These are phyloP conservation scores for Eurystomus gularis DNA, from an alignment of 2,113 vertebrate genomes.

Conservation along the genomic window DNA sequence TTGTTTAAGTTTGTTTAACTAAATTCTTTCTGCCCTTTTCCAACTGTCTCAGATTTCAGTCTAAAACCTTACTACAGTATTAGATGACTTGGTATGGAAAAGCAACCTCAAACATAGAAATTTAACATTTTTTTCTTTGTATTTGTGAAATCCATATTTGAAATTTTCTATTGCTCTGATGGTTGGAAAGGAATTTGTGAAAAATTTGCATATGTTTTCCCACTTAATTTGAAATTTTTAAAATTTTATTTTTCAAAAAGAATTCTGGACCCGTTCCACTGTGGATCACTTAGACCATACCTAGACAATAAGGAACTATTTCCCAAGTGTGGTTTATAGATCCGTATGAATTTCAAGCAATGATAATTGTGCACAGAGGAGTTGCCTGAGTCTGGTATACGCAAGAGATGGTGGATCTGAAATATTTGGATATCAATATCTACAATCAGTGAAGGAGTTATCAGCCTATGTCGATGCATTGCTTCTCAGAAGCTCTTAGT, in stretches of 20 bases:
- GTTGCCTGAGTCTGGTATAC: neutral
- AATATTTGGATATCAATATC: neutral
- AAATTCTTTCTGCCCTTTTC: conserved; percentile 3
- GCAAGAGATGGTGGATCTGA: neutral
- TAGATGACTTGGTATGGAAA: neutral
- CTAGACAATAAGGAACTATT: neutral
- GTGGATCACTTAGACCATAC: neutral
- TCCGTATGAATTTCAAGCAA: neutral
- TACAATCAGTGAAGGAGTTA: neutral
- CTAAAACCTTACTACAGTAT: neutral
- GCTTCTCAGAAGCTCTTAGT: neutral
- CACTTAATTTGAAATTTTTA: neutral
- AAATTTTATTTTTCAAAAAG: neutral
- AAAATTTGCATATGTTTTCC: neutral
- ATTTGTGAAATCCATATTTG: neutral
- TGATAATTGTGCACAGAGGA: neutral
- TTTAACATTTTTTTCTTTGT: neutral
- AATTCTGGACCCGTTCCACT: neutral
- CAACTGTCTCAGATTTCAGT: neutral
- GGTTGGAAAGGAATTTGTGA: neutral
- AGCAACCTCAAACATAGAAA: neutral
- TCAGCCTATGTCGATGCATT: neutral
- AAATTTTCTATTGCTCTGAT: neutral
- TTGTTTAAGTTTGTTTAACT: conserved; percentile 7
- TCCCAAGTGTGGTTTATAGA: neutral